A percentile compares a stretch with the other conserved stretches of the same genome.
Evolutionary conservation across 2,888 invertebrate species (phyloP).

Genomic region (Ellobium chinense): DNA sequence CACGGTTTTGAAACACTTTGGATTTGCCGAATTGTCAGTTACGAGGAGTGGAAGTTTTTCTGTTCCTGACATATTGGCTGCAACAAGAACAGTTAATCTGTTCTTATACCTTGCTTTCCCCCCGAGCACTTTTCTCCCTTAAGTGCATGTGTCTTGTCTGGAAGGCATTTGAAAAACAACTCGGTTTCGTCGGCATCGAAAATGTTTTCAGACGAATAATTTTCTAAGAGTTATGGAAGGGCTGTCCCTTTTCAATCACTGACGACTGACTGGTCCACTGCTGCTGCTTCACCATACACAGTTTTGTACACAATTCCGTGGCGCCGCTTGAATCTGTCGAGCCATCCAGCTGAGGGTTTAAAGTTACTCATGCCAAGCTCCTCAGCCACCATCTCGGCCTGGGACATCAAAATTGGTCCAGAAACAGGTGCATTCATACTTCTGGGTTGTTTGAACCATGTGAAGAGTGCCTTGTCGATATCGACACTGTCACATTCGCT

Average conservation of each 20-base stretch:
- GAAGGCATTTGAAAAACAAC: too few relatives aligned
- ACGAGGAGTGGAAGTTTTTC: neutral
- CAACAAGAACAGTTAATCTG: neutral
- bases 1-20: neutral
- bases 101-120: neutral
- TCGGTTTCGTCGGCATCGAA: too few relatives aligned
- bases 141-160: too few relatives aligned
- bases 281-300: constrained; percentile 49
- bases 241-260: constrained; percentile 47
- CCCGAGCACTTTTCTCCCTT: neutral
- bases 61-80: neutral
- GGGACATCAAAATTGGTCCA: constrained; percentile 32
- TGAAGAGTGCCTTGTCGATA: too few relatives aligned
- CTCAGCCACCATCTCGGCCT: constrained; percentile 42
- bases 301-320: constrained; percentile 49
- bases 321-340: constrained; percentile 48
- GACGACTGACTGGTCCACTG: constrained; percentile 44
- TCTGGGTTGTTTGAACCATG: neutral
- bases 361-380: constrained; percentile 41
- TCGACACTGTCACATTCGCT: too few relatives aligned
- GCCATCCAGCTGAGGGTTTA: constrained; percentile 48
- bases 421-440: neutral
- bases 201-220: constrained; percentile 49
- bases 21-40: neutral
- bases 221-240: neutral